These are phyloP conservation scores for Trichosurus vulpecula DNA, from an alignment of 2,797 vertebrate species.

Conservation along the genomic window DNA sequence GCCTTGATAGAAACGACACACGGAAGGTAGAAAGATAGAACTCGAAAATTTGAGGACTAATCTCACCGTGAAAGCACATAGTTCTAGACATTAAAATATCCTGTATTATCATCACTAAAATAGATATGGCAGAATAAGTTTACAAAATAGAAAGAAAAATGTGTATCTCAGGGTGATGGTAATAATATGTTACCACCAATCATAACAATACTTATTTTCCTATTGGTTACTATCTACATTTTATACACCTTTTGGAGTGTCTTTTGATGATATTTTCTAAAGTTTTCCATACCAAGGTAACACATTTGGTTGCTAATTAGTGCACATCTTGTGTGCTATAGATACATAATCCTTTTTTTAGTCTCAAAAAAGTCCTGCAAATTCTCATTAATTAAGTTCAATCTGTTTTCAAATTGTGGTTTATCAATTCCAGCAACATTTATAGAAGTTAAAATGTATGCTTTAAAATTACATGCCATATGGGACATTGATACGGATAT, in stretches of 20 bases:
- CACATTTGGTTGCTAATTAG: constrained; percentile 50
- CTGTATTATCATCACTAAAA: background rate
- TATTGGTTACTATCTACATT: background rate
- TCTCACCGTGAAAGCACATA: background rate
- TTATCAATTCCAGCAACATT: constrained; percentile 76
- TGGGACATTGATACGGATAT: constrained; percentile 73
- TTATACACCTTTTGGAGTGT: background rate
- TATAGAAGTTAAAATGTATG: constrained; percentile 67
- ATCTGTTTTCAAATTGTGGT: constrained; percentile 71
- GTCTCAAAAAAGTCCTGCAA: constrained; percentile 60
- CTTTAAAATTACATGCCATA: constrained; percentile 78
- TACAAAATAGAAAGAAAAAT: background rate
- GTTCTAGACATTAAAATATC: background rate
- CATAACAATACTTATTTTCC: background rate
- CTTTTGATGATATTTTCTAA: background rate
- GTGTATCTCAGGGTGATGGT: background rate
- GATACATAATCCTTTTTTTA: background rate
- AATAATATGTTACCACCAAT: background rate
- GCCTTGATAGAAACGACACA: background rate
- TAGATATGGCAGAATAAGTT: background rate
- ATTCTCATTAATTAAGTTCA: constrained; percentile 78
- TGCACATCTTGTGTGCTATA: background rate
- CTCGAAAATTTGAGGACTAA: background rate
- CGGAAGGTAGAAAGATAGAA: too few species aligned
- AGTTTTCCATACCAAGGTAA: background rate